Conservation (phyloP, 2,797 vertebrate species). For the Arrhamphus sclerolepis region DNA sequence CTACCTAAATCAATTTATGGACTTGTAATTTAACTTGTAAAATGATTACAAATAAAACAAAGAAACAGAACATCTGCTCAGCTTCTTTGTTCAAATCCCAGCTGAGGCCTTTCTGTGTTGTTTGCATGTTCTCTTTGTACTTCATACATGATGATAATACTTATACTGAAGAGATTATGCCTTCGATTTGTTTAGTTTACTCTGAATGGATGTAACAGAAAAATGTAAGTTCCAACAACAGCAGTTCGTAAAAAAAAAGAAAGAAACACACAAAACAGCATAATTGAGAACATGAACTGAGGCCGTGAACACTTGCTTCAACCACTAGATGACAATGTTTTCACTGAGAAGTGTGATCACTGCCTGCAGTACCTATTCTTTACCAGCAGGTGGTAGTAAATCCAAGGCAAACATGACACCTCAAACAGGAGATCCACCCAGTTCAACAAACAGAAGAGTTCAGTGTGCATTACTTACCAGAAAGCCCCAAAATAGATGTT, state of each 20-base stretch:
- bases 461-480: not conserved
- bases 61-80: too few species aligned
- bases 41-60: too few species aligned
- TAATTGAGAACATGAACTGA: not conserved
- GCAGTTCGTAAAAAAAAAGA: not conserved
- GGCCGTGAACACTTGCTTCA: slow-evolving; percentile 5
- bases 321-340: slow-evolving; percentile 11
- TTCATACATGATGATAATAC: too few species aligned
- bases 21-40: too few species aligned
- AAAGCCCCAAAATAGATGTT: not conserved
- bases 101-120: too few species aligned
- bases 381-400: slow-evolving; percentile 59
- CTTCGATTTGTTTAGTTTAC: not conserved
- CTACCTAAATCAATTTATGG: too few species aligned
- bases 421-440: not conserved
- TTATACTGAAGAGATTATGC: too few species aligned
- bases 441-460: not conserved
- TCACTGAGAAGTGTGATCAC: not conserved
- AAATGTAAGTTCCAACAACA: not conserved
- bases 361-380: not conserved
- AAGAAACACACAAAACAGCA: too few species aligned
- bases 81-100: too few species aligned
- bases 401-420: not conserved
- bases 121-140: too few species aligned
- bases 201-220: not conserved